phyloP scores from a whole-genome alignment of 92 coral and sea anemone genomes.

The Palythoa caribaeorum region DNA sequence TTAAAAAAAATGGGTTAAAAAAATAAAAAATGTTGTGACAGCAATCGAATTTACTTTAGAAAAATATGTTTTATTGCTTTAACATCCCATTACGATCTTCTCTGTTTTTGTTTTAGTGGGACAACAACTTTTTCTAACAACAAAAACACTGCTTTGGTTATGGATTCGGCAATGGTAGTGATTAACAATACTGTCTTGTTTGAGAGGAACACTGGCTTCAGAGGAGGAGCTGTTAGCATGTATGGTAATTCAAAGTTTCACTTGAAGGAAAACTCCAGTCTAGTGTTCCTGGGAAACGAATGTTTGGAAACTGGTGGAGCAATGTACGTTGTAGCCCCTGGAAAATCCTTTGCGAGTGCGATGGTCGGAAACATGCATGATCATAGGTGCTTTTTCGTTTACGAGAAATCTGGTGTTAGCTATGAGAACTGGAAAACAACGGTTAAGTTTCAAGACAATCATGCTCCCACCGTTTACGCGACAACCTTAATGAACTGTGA shows the following conservation, averaged over 20 bases:
- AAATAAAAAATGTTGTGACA: no score
- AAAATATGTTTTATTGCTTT: no score
- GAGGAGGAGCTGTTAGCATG: constrained; percentile 91
- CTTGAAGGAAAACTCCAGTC: constrained; percentile 59
- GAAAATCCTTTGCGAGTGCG: constrained; percentile 79
- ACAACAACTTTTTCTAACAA: constrained; percentile 58
- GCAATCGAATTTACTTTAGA: no score
- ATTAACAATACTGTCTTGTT: constrained; percentile 64
- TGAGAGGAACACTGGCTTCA: constrained; percentile 70
- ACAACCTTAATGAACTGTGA: constrained; percentile 81
- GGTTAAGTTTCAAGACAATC: constrained; percentile 75
- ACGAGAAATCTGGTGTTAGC: constrained; percentile 34
- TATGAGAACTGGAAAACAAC: constrained; percentile 68
- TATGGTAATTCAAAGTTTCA: constrained; percentile 75
- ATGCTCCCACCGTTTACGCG: constrained; percentile 78
- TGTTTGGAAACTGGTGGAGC: constrained; percentile 87
- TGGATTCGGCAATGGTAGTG: constrained; percentile 71
- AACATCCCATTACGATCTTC: background rate
- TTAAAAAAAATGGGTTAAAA: no score
- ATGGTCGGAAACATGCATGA: constrained; percentile 57
- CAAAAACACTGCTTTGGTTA: constrained; percentile 74
- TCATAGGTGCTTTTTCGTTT: constrained; percentile 76
- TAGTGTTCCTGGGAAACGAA: constrained; percentile 67
- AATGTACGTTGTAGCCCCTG: constrained; percentile 78
- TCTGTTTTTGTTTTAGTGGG: constrained; percentile 56